Evolutionary conservation across 2,797 vertebrate species (phyloP).

Genomic region (Chelmon rostratus): DNA sequence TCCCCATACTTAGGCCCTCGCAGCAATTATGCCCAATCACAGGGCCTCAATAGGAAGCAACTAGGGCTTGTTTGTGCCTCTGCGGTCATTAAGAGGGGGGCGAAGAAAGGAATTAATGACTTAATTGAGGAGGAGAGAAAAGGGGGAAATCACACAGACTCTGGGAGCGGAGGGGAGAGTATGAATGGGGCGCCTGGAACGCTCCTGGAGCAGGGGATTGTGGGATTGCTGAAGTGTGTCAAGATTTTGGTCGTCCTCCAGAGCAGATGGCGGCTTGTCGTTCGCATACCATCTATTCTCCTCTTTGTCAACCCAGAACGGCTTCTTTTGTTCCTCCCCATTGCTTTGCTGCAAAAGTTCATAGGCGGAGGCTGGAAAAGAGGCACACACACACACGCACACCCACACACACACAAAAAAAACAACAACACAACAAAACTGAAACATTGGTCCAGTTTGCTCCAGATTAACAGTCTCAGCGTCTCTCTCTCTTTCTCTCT

Average conservation of each 20-base stretch:
- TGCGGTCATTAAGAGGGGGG: conserved; percentile 96
- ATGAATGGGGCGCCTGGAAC: conserved; percentile 92
- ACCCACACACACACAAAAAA: too few relatives aligned
- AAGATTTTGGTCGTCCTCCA: conserved; percentile 98
- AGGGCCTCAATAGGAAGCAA: conserved; percentile 98
- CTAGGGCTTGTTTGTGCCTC: conserved; percentile 98
- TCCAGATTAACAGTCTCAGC: conserved; percentile 70
- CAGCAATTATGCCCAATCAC: conserved; percentile 99
- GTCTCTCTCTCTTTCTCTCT: conserved; percentile 34
- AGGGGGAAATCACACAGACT: conserved; percentile 90
- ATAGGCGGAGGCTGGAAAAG: conserved; percentile 55
- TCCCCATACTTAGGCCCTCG: conserved; percentile 92
- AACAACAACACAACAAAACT: conserved; percentile 66
- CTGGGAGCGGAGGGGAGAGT: conserved; percentile 93
- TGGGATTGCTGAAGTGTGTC: conserved; percentile 98
- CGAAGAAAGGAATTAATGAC: conserved; percentile 99
- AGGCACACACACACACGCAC: too few relatives aligned
- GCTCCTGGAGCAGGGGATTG: conserved; percentile 97
- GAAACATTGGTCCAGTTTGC: conserved; percentile 73
- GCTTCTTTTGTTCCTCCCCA: conserved; percentile 95
- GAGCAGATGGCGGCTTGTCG: conserved; percentile 97
- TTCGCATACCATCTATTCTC: conserved; percentile 95
- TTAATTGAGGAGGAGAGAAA: conserved; percentile 99
- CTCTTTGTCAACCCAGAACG: conserved; percentile 96
- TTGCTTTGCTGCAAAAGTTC: conserved; percentile 91